A percentile compares a stretch with the other conserved stretches of the same genome.
phyloP scores from a whole-genome alignment of 2,113 vertebrate genomes.

The Pithys albifrons region DNA sequence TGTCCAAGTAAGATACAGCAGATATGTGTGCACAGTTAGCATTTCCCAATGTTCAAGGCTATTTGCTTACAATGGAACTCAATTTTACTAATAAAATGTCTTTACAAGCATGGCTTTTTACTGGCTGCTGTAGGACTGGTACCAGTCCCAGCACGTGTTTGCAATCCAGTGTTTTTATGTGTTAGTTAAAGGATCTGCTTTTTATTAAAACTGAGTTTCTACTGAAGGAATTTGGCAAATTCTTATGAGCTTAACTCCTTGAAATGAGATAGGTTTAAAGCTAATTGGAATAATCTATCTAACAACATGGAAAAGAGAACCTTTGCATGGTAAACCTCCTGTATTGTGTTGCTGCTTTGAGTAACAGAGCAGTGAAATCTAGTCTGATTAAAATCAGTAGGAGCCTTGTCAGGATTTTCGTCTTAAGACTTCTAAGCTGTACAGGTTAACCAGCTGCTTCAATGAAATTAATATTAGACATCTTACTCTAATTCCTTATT shows the following conservation, averaged over 20 bases:
- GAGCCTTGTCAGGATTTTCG: conserved; percentile 40
- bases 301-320: neutral
- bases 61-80: neutral
- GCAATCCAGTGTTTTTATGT: neutral
- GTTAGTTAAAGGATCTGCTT: neutral
- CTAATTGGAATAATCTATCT: neutral
- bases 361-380: conserved; percentile 26
- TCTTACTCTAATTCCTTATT: conserved; percentile 36
- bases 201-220: neutral
- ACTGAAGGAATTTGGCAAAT: neutral
- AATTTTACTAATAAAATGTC: neutral
- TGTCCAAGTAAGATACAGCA: neutral
- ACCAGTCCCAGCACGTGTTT: neutral
- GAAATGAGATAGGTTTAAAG: neutral
- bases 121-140: neutral
- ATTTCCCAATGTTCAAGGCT: neutral
- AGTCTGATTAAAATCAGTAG: conserved; percentile 31
- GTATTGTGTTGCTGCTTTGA: neutral
- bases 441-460: conserved; percentile 13
- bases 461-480: conserved; percentile 35
- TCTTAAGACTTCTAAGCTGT: conserved; percentile 17
- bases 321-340: neutral
- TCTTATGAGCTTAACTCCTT: neutral
- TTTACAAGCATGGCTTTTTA: neutral
- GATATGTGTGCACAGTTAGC: neutral